Conservation (phyloP, 2,888 invertebrate species). For the Athalia rosae region DNA sequence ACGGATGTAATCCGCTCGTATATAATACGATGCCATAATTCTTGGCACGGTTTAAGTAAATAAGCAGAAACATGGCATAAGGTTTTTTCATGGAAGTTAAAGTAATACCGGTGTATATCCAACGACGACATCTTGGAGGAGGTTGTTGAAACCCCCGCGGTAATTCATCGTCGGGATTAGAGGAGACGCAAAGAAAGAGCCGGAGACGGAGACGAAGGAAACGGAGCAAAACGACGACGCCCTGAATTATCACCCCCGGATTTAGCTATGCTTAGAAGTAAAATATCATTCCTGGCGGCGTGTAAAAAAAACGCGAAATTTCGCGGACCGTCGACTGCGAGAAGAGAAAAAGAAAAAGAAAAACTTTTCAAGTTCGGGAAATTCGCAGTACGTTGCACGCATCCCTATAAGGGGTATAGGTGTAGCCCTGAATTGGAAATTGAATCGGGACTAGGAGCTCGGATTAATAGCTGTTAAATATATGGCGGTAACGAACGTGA, state of each 20-base stretch:
- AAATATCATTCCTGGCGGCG: conserved; percentile 38
- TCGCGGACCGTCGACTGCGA: background rate
- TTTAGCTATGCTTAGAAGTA: conserved; percentile 40
- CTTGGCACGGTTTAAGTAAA: no score
- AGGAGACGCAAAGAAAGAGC: conserved; percentile 39
- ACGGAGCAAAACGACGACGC: conserved; percentile 33
- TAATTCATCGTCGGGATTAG: conserved; percentile 47
- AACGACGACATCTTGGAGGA: conserved; percentile 32
- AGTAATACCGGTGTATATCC: background rate
- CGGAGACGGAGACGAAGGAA: conserved; percentile 6
- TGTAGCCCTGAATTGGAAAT: background rate
- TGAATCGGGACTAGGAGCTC: background rate
- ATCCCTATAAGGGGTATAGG: background rate
- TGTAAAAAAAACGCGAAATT: conserved; percentile 6
- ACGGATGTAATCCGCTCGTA: no score
- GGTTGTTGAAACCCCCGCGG: conserved; percentile 14
- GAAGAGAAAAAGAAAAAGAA: no score
- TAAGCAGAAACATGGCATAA: no score
- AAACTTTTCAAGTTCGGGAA: no score
- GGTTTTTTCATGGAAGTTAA: no score
- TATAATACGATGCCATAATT: background rate
- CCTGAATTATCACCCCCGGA: conserved; percentile 47
- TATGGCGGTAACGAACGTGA: background rate
- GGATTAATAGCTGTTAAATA: conserved; percentile 43
- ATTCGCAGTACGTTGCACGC: background rate